Evolutionary conservation across 1,140 invertebrate genomes (phyloP).

Genomic region (Fopius arisanus): DNA sequence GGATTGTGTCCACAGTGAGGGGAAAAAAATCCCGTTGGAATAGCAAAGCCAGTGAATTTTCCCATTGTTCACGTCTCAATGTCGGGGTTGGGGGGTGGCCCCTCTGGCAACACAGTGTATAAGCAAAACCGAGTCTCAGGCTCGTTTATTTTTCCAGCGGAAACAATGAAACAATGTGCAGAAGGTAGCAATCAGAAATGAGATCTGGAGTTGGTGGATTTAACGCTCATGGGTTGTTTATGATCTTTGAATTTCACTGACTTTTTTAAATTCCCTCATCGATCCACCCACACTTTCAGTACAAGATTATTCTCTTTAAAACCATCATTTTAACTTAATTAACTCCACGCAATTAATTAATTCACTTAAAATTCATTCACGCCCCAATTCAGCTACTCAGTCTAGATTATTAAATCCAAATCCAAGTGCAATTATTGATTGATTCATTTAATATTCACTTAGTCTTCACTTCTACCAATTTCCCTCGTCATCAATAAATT

Average conservation of each 20-base stretch:
- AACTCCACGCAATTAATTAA: too few species aligned
- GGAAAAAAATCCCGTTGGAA: neutral
- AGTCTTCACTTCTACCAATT: too few species aligned
- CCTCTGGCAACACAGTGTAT: too few species aligned
- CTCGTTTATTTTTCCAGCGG: constrained; percentile 26
- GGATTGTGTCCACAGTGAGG: neutral
- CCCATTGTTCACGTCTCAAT: neutral
- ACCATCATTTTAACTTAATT: too few species aligned
- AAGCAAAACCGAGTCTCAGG: constrained; percentile 7
- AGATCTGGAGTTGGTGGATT: constrained; percentile 7
- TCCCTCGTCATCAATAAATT: too few species aligned
- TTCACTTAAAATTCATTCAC: too few species aligned
- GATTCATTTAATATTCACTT: too few species aligned
- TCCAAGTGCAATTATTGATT: too few species aligned
- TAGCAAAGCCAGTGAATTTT: neutral
- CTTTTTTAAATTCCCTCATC: neutral
- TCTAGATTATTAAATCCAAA: too few species aligned
- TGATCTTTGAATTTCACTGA: neutral
- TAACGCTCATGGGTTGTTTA: constrained; percentile 9
- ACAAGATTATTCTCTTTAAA: too few species aligned
- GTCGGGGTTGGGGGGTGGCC: neutral
- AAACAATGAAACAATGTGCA: constrained; percentile 31
- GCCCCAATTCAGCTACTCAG: too few species aligned
- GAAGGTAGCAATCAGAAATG: constrained; percentile 32
- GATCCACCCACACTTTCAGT: too few species aligned